Evolutionary conservation across 2,888 invertebrate genomes (phyloP), one percentile per base, ranked within the genome.

Genomic region (Chironomus tentans): DNA sequence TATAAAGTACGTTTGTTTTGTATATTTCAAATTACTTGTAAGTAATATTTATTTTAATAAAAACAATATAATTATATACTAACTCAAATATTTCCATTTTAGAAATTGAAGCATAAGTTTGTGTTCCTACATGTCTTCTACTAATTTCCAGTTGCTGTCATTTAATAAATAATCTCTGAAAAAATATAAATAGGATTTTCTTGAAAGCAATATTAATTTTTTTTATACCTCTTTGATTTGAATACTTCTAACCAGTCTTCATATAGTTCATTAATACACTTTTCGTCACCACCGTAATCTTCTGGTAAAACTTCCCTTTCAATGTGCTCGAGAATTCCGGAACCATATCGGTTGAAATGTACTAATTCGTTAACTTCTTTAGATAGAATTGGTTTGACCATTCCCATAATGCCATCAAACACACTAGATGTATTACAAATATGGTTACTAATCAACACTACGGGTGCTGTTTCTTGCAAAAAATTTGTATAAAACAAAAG

Each of bases 101-200:
- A 38, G 1, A 10, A 38, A 38, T 38, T 38, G 7, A 10, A 38
- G 10, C 2, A 2, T 38, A 38, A 38, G 38, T 38, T 38, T 38
- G 2, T 38, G 2, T 38, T 38, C 10, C 4, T 38, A 38, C 2
- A 38, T 10, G 10, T 38, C 10, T 7, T 56, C 56, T 18, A 12
- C 3, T 15, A 68, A 13, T 48, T 70, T 70, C 70, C 70, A 70
- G 21, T 7, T 18, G 21, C 21, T 18, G 18, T 70, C 70, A 21
- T 70, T 48, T n/a, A 70, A 15, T 21, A 70, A 48, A 46, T 70
- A 70, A 47, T 70, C 70, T 70, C 70, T 70, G 70, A 2, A 3
- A n/a, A 70, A 47, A 12, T 15, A 46, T 24, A 24, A 24, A 3
- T 24, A 24, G 3, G n/a, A n/a, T n/a, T n/a, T n/a, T n/a, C n/a